Base-by-base conservation (phyloP, 1,140 invertebrate genomes). In the Streblospio benedicti region DNA sequence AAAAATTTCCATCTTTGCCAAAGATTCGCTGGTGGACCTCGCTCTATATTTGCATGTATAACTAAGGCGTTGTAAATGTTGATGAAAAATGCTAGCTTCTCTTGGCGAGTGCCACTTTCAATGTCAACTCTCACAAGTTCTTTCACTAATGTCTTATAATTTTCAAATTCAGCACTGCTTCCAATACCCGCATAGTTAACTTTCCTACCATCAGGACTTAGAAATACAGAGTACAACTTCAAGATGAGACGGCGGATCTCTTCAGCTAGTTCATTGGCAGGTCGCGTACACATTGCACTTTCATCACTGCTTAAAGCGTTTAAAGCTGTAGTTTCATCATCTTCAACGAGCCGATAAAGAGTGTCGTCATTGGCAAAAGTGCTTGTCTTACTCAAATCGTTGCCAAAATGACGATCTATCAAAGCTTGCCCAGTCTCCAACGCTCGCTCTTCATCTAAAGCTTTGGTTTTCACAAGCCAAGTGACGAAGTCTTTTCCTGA, bases 1-100 rank as follows among this genome's bases (percentile, higher is more conserved):
- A 79, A 77, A 66, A 80, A 79, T 76, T 77, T 80, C 59, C 76
- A 76, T 58, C 77, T 68, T 47, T 78, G 74, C 77, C 76, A 80
- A 6, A 80, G 63, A 54, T 71, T 76, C 2, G 63, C 60, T 2
- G 78, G 73, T 9, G 76, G 71, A 9, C 79, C 79, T 38, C 58
- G 60, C 23, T 62, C 68, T 4, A 78, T 69, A 58, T 69, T 76
- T 38, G 76, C 77, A 69, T 80, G 79, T 27, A 80, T 71, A 1
- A 80, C 72, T 31, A 79, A 65, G 27, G 78, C 74, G 67, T 80
- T 80, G 63, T 80, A 79, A 33, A 80, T 66, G 59, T 80, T 80
- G 58, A 79, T 70, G 66, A 80, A 80, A 57, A 80, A 75, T 6
- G 79, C 75, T 9, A 80, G 53, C 57, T 77, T 73, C 58, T 80